These are phyloP conservation scores for Sphecodes monilicornis DNA, from an alignment of 2,888 invertebrate genomes.

Conservation along the genomic window DNA sequence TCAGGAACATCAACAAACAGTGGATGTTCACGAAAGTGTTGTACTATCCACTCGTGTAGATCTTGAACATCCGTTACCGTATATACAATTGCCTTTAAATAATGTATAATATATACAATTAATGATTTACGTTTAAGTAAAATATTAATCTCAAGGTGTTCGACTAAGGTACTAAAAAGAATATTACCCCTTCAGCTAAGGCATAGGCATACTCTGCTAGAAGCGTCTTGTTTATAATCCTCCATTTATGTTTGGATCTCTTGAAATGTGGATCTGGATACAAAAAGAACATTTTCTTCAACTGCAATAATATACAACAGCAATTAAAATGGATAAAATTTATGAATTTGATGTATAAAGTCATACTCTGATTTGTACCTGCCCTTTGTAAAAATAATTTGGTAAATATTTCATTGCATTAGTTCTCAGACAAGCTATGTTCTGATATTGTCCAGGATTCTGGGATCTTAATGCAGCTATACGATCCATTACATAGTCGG, in stretches of 20 bases:
- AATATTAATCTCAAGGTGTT: not conserved
- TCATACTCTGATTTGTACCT: constrained; percentile 86
- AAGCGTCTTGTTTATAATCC: constrained; percentile 96
- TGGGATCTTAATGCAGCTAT: constrained; percentile 94
- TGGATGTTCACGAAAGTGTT: constrained; percentile 95
- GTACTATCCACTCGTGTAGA: constrained; percentile 98
- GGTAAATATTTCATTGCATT: constrained; percentile 99
- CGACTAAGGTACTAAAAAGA: constrained; percentile 21
- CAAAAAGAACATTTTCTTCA: constrained; percentile 98
- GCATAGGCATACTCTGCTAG: constrained; percentile 99
- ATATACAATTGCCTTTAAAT: constrained; percentile 93
- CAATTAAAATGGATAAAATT: constrained; percentile 18
- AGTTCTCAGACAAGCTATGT: constrained; percentile 97
- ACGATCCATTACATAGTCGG: constrained; percentile 98
- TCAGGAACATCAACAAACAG: constrained; percentile 92
- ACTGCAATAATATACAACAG: constrained; percentile 84
- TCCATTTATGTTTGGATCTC: constrained; percentile 99
- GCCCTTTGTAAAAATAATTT: constrained; percentile 97
- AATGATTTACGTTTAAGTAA: not conserved
- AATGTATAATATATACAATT: constrained; percentile 43
- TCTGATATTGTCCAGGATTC: constrained; percentile 92
- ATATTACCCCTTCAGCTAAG: constrained; percentile 90
- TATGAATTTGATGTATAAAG: not conserved
- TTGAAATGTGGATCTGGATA: constrained; percentile 99
- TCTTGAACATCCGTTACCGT: constrained; percentile 99